A percentile compares a stretch with the other conserved stretches of the same genome.
These are phyloP conservation scores for Chloroceryle inda DNA, from an alignment of 2,797 vertebrate species.

Conservation along the genomic window DNA sequence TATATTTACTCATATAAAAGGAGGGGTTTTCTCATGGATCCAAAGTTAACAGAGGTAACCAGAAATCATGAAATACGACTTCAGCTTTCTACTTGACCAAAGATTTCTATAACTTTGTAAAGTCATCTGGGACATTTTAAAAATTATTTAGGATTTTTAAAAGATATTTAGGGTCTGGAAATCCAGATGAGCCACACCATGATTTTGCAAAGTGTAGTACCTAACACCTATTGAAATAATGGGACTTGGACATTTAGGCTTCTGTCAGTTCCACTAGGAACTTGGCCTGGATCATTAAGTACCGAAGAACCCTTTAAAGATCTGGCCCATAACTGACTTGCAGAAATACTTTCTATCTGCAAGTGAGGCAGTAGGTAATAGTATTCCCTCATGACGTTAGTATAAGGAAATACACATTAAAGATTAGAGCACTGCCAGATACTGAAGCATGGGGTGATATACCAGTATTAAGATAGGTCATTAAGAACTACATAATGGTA, in stretches of 20 bases:
- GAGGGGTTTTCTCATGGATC: background rate
- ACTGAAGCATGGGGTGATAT: background rate
- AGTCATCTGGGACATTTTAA: background rate
- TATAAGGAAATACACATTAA: background rate
- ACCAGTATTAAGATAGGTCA: background rate
- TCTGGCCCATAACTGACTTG: background rate
- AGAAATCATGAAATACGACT: background rate
- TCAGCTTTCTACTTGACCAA: background rate
- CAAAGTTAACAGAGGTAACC: background rate
- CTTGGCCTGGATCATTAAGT: background rate
- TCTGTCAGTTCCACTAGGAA: background rate
- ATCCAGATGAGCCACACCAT: background rate
- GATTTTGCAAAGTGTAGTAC: constrained; percentile 19
- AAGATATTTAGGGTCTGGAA: background rate
- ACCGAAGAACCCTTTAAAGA: constrained; percentile 19
- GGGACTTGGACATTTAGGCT: background rate
- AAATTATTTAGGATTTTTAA: background rate
- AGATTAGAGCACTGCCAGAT: background rate
- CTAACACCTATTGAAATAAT: constrained; percentile 25
- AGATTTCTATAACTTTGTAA: background rate
- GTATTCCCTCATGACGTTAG: background rate
- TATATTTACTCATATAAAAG: background rate
- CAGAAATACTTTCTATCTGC: background rate
- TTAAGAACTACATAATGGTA: background rate
- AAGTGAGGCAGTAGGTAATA: background rate